A percentile compares a stretch with the other conserved stretches of the same genome.
phyloP scores from a whole-genome alignment of 2,797 vertebrate species.

The Propithecus perrieri region DNA sequence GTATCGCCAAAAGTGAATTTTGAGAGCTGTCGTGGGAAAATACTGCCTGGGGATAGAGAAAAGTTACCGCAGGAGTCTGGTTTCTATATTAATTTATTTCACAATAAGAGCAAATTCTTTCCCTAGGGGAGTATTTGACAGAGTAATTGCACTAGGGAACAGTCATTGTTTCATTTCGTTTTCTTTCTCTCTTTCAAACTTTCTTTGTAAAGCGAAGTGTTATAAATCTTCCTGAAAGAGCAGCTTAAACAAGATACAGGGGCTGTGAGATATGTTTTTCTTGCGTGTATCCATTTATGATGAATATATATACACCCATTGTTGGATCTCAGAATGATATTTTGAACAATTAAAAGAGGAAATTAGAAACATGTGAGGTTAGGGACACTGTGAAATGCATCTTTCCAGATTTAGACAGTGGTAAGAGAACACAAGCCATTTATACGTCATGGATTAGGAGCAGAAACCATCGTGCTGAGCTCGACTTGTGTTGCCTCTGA shows the following conservation, averaged over 20 bases:
- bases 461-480: background rate
- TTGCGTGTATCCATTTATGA: background rate
- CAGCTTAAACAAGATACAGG: constrained; percentile 30
- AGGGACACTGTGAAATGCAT: background rate
- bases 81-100: constrained; percentile 80
- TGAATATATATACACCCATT: background rate
- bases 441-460: background rate
- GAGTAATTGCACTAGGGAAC: constrained; percentile 68
- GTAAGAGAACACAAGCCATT: background rate
- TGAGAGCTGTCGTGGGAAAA: constrained; percentile 76
- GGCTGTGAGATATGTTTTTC: background rate
- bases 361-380: background rate
- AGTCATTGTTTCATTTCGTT: constrained; percentile 71
- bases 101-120: constrained; percentile 77
- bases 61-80: constrained; percentile 68
- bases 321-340: background rate
- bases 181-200: constrained; percentile 70
- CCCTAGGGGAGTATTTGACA: constrained; percentile 75
- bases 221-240: constrained; percentile 68
- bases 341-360: constrained; percentile 4
- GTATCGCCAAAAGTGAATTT: constrained; percentile 76
- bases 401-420: background rate
- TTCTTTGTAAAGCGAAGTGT: constrained; percentile 73
- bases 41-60: constrained; percentile 76
- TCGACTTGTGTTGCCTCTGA: background rate